Evolutionary conservation across 1,140 invertebrate species (phyloP).

Genomic region (Macrobrachium nipponense): DNA sequence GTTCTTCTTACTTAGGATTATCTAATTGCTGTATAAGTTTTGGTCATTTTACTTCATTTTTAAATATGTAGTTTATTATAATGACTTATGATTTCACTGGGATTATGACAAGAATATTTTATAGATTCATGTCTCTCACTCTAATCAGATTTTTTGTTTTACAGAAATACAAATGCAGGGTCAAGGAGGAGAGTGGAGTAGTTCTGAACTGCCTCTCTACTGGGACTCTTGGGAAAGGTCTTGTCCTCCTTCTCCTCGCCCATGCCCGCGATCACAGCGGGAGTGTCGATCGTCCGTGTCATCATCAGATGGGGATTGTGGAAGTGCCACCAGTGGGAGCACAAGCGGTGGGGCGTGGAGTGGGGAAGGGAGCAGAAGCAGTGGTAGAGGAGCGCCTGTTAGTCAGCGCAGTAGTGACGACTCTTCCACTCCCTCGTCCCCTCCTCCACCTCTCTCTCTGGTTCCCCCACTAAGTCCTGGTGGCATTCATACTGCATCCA

Average conservation of each 20-base stretch:
- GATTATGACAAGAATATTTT: too few relatives aligned
- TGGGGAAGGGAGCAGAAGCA: conserved; percentile 43
- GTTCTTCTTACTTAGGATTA: too few relatives aligned
- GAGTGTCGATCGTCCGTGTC: conserved; percentile 64
- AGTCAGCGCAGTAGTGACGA: conserved; percentile 64
- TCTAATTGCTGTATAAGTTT: too few relatives aligned
- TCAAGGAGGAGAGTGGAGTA: conserved; percentile 68
- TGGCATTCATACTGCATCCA: conserved; percentile 64
- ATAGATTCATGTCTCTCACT: too few relatives aligned
- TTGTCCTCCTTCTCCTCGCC: conserved; percentile 62
- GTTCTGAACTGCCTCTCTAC: conserved; percentile 78
- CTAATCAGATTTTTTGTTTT: conserved; percentile 38
- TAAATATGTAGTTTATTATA: too few relatives aligned
- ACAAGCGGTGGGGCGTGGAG: conserved; percentile 45
- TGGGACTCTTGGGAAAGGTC: conserved; percentile 91
- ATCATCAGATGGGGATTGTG: conserved; percentile 63
- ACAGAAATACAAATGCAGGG: conserved; percentile 76
- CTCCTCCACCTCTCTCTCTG: conserved; percentile 65
- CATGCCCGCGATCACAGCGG: conserved; percentile 58
- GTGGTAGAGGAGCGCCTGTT: conserved; percentile 43
- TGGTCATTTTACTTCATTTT: too few relatives aligned
- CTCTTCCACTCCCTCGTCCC: conserved; percentile 67
- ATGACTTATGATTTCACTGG: too few relatives aligned
- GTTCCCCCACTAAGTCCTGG: conserved; percentile 66
- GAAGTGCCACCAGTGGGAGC: conserved; percentile 41